A percentile compares a stretch with the other conserved stretches of the same genome.
Evolutionary conservation across 1,140 invertebrate genomes (phyloP).

Genomic region (Pogonomyrmex californicus): DNA sequence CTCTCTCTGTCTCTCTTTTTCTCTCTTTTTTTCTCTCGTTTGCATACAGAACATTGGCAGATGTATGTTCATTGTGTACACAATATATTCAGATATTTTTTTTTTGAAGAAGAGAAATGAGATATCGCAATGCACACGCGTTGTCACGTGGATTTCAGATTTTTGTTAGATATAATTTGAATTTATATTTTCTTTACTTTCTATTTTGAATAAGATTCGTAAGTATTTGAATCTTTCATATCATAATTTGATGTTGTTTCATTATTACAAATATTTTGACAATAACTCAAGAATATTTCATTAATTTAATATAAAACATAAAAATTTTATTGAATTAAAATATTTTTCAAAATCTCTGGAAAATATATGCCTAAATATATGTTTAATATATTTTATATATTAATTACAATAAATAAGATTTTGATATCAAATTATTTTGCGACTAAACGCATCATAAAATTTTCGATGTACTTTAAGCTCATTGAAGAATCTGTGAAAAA

Average conservation of each 20-base stretch:
- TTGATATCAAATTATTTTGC: background rate
- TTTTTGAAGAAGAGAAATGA: slow-evolving; percentile 63
- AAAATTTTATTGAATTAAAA: background rate
- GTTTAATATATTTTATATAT: background rate
- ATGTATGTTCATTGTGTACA: slow-evolving; percentile 30
- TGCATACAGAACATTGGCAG: slow-evolving; percentile 38
- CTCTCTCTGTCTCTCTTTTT: slow-evolving; percentile 24
- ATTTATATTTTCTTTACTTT: background rate
- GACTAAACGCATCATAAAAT: background rate
- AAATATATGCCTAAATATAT: background rate
- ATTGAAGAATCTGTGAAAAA: background rate
- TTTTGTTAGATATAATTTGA: background rate
- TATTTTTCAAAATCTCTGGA: background rate
- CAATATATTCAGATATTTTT: slow-evolving; percentile 31
- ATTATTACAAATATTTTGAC: background rate
- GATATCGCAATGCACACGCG: slow-evolving; percentile 52
- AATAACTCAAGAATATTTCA: background rate
- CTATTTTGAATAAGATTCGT: background rate
- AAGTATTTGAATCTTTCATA: background rate
- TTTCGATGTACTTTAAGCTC: background rate
- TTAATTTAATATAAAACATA: background rate
- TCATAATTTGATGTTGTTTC: background rate
- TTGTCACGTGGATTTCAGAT: background rate
- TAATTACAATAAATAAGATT: background rate
- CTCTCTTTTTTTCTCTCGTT: background rate